Evolutionary conservation across 2,888 invertebrate species (phyloP).

Genomic region (Drosophila bunnanda): DNA sequence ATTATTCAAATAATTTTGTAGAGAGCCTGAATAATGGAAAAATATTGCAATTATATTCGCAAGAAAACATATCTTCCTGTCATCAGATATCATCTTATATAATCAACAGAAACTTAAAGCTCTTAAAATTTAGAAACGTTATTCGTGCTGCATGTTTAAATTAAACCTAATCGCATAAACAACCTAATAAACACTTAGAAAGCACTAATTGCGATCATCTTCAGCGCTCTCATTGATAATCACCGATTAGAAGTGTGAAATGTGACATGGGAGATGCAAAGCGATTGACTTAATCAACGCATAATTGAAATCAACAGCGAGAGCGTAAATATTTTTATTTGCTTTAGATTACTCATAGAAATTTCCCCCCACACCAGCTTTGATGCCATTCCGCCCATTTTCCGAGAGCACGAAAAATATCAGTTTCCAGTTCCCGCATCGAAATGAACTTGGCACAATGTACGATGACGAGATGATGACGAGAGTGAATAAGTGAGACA

Average conservation of each 20-base stretch:
- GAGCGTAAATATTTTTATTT: constrained; percentile 15
- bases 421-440: constrained; percentile 38
- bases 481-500: constrained; percentile 14
- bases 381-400: constrained; percentile 13
- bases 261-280: background rate
- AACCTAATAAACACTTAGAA: background rate
- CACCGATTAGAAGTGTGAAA: background rate
- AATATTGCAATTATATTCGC: background rate
- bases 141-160: background rate
- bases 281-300: background rate
- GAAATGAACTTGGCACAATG: constrained; percentile 52
- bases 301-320: constrained; percentile 15
- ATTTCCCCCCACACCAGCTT: constrained; percentile 2
- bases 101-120: background rate
- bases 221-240: background rate
- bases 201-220: background rate
- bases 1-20: background rate
- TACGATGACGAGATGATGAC: constrained; percentile 9
- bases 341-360: constrained; percentile 5
- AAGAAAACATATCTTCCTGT: background rate
- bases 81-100: too few relatives aligned
- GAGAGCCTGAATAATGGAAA: background rate
- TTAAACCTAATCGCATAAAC: background rate
- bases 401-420: constrained; percentile 26
- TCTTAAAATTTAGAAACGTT: background rate